Conservation (phyloP, 2,888 invertebrate genomes). For the Drosophila yooni region DNA sequence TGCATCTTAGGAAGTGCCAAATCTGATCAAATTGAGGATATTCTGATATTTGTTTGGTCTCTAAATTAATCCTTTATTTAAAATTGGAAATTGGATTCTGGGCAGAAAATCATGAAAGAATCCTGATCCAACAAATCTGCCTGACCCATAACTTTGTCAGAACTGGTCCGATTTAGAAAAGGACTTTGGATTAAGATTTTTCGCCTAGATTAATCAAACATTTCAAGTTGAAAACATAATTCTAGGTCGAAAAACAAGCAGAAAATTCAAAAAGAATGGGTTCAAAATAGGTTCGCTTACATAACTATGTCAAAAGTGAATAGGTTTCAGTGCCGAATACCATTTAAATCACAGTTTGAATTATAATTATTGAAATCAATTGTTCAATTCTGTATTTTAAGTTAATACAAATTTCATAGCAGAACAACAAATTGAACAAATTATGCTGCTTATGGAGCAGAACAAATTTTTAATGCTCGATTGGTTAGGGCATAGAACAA, state of each 20-base stretch:
- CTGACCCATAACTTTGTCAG: background rate
- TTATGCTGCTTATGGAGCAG: background rate
- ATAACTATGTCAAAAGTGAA: too few species aligned
- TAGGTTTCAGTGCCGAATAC: too few species aligned
- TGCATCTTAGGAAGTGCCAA: background rate
- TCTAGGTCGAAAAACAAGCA: too few species aligned
- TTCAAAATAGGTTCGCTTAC: too few species aligned
- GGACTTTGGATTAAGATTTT: too few species aligned
- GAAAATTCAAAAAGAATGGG: too few species aligned
- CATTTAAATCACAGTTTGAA: too few species aligned
- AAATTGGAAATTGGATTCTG: background rate
- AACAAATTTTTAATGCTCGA: constrained; percentile 3
- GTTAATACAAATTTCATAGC: too few species aligned
- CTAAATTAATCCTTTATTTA: background rate
- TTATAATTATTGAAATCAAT: background rate
- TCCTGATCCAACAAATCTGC: background rate
- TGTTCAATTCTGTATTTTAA: too few species aligned
- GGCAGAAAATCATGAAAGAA: too few species aligned
- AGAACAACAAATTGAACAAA: background rate
- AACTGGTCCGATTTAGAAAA: background rate
- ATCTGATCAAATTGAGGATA: background rate
- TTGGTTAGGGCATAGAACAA: constrained; percentile 36
- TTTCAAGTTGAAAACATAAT: too few species aligned
- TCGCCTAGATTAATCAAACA: too few species aligned
- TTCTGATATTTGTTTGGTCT: background rate